Evolutionary conservation across 2,888 invertebrate genomes (phyloP).

Genomic region (Hypena proboscidalis): DNA sequence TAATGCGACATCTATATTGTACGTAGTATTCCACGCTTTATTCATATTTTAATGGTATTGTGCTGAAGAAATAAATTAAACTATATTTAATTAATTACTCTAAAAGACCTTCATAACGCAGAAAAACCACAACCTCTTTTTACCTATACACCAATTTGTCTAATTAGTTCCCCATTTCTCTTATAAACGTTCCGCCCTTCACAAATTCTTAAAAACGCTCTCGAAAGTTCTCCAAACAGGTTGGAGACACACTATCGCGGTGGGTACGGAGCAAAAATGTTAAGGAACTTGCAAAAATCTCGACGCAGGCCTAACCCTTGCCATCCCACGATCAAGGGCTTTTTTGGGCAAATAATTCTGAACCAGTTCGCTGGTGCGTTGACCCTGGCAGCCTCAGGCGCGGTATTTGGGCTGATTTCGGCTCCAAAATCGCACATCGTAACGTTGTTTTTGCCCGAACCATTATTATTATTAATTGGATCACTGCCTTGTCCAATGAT

Average conservation of each 20-base stretch:
- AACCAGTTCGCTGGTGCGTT: slow-evolving; percentile 70
- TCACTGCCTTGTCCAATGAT: slow-evolving; percentile 66
- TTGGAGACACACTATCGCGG: slow-evolving; percentile 16
- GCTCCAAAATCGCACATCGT: slow-evolving; percentile 76
- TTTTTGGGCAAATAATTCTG: slow-evolving; percentile 75
- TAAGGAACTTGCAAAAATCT: slow-evolving; percentile 52
- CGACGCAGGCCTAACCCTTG: slow-evolving; percentile 48
- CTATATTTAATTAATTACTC: no score
- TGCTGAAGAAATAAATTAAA: no score
- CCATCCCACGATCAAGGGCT: slow-evolving; percentile 60
- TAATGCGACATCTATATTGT: no score
- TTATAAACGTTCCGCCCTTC: slow-evolving; percentile 1
- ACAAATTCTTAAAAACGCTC: slow-evolving; percentile 1
- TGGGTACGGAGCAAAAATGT: slow-evolving; percentile 47
- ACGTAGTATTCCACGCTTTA: no score
- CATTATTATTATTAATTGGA: slow-evolving; percentile 83
- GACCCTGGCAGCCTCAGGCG: slow-evolving; percentile 63
- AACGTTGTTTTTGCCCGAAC: slow-evolving; percentile 73
- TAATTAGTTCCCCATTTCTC: not conserved
- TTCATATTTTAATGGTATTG: no score
- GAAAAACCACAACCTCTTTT: no score
- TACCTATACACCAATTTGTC: not conserved
- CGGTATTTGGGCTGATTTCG: slow-evolving; percentile 77
- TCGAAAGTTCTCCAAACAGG: slow-evolving; percentile 12
- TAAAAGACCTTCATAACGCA: no score